Conservation (phyloP, 2,797 vertebrate species). For the Hyperoplus lanceolatus region DNA sequence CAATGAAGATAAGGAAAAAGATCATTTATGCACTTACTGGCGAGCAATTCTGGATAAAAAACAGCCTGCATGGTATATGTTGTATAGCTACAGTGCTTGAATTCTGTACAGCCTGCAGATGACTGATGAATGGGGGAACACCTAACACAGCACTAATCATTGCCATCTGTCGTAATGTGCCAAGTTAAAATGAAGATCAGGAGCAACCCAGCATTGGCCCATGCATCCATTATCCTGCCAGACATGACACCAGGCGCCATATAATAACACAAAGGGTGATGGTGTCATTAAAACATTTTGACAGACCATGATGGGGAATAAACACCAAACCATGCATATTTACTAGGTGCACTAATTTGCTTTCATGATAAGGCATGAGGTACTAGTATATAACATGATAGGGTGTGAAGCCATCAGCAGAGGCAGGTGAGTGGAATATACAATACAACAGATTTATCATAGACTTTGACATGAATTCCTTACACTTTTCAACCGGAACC, state of each 20-base stretch:
- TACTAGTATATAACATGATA: background rate
- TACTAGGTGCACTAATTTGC: slow-evolving; percentile 1
- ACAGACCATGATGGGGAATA: background rate
- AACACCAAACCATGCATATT: background rate
- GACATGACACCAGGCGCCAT: slow-evolving; percentile 31
- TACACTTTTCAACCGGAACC: slow-evolving; percentile 10
- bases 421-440: slow-evolving; percentile 1
- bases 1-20: background rate
- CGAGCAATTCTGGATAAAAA: background rate
- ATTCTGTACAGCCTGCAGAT: slow-evolving; percentile 31
- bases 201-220: background rate
- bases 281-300: slow-evolving; percentile 31
- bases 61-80: background rate
- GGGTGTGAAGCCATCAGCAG: background rate
- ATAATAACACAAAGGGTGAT: slow-evolving; percentile 14
- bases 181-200: slow-evolving; percentile 9
- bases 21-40: background rate
- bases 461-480: background rate
- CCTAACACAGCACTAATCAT: slow-evolving; percentile 27
- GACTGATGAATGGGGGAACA: slow-evolving; percentile 21
- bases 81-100: slow-evolving; percentile 1
- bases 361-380: background rate
- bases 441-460: background rate
- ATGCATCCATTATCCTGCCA: slow-evolving; percentile 3
- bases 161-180: slow-evolving; percentile 6